These are phyloP conservation scores for Diaperis boleti DNA, from an alignment of 2,888 invertebrate species.

Conservation along the genomic window DNA sequence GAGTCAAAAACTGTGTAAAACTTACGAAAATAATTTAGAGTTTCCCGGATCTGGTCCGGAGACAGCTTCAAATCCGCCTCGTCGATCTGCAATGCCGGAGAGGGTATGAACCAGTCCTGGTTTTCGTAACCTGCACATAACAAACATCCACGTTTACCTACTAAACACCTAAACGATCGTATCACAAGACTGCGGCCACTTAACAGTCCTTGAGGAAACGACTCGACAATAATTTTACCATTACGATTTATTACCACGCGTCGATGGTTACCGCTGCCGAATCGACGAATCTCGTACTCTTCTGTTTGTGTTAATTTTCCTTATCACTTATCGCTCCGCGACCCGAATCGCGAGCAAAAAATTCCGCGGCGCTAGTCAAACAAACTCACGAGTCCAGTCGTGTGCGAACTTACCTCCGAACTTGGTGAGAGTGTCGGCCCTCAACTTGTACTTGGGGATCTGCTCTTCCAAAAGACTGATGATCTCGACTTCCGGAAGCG, in stretches of 20 bases:
- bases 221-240: conserved; percentile 16
- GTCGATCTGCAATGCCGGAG: conserved; percentile 82
- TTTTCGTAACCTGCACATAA: conserved; percentile 84
- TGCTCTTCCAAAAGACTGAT: conserved; percentile 95
- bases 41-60: conserved; percentile 95
- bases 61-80: conserved; percentile 85
- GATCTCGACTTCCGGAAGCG: conserved; percentile 96
- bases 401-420: conserved; percentile 81
- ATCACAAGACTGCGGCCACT: conserved; percentile 13
- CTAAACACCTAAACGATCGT: not conserved
- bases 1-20: conserved; percentile 62
- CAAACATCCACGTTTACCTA: not conserved
- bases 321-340: conserved; percentile 7
- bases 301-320: too few relatives aligned
- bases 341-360: conserved; percentile 30
- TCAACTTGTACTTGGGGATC: conserved; percentile 92
- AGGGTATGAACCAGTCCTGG: conserved; percentile 93
- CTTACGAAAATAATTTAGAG: conserved; percentile 98
- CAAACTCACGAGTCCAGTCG: too few relatives aligned
- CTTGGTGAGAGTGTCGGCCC: conserved; percentile 93
- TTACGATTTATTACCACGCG: not conserved
- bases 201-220: conserved; percentile 23
- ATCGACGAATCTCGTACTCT: too few relatives aligned
- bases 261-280: too few relatives aligned
- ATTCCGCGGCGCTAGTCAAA: not conserved